Percentiles rank a stretch among this genome's conserved stretches.
phyloP scores from a whole-genome alignment of 2,113 vertebrate genomes.

The Mobula hypostoma region DNA sequence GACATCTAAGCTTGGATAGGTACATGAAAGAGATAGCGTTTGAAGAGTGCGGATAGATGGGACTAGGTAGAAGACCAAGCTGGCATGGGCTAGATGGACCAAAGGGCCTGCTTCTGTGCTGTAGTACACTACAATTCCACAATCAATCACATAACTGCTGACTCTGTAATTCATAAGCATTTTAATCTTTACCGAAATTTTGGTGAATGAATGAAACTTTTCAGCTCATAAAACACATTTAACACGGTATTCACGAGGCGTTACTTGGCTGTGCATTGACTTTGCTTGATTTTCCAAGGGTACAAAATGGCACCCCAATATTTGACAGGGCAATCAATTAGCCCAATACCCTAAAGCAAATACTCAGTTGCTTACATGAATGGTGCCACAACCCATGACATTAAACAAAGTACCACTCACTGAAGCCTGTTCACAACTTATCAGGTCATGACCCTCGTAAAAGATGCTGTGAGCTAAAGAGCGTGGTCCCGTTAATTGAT shows the following conservation, averaged over 20 bases:
- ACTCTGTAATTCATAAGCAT: background rate
- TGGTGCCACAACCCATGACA: background rate
- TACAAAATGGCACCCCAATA: background rate
- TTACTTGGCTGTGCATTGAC: background rate
- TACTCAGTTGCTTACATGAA: background rate
- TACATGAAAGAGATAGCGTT: no score
- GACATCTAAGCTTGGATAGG: no score
- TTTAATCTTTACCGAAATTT: background rate
- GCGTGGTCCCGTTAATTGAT: conserved; percentile 19
- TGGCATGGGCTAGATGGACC: no score
- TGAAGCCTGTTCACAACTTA: conserved; percentile 6
- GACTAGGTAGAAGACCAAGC: no score
- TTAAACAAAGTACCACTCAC: background rate
- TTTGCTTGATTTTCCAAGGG: background rate
- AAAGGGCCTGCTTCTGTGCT: no score
- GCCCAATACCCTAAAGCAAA: no score
- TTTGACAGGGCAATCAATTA: background rate
- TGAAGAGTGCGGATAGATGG: no score
- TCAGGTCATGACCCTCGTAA: conserved; percentile 32
- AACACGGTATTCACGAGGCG: background rate
- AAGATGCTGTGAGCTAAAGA: conserved; percentile 31
- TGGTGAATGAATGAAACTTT: background rate
- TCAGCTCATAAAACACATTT: background rate
- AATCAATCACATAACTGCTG: background rate
- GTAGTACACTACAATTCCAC: no score